These are phyloP conservation scores for Rotaria socialis DNA, from an alignment of 2,888 invertebrate genomes.

Conservation along the genomic window DNA sequence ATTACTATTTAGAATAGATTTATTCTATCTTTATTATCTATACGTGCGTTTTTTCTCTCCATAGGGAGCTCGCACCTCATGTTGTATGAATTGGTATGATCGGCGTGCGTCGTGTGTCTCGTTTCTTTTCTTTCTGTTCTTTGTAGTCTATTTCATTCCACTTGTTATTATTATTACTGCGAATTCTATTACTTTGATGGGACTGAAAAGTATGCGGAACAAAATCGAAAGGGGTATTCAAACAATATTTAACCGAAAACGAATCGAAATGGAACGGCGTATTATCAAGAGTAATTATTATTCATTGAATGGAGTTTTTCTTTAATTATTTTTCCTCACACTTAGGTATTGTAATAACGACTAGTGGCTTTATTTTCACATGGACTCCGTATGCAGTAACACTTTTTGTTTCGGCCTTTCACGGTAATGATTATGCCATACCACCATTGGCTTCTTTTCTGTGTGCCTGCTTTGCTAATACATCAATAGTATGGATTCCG, in stretches of 20 bases:
- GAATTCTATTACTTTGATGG: neutral
- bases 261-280: slow-evolving; percentile 30
- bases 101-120: neutral
- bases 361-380: neutral
- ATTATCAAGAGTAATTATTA: neutral
- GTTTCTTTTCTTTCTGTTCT: neutral
- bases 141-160: neutral
- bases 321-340: too few species aligned
- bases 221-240: neutral
- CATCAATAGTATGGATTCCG: neutral
- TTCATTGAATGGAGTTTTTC: neutral
- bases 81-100: slow-evolving; percentile 1
- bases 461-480: slow-evolving; percentile 22
- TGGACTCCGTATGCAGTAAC: slow-evolving; percentile 20
- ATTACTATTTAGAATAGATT: neutral
- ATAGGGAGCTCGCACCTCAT: neutral
- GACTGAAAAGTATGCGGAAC: neutral
- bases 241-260: neutral
- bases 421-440: neutral
- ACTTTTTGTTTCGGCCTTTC: neutral
- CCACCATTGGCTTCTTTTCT: neutral
- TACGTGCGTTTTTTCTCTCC: neutral
- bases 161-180: neutral
- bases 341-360: slow-evolving; percentile 2
- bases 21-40: too few species aligned